Conservation (phyloP, 2,888 invertebrate species). For the Oegoconia quadripuncta region DNA sequence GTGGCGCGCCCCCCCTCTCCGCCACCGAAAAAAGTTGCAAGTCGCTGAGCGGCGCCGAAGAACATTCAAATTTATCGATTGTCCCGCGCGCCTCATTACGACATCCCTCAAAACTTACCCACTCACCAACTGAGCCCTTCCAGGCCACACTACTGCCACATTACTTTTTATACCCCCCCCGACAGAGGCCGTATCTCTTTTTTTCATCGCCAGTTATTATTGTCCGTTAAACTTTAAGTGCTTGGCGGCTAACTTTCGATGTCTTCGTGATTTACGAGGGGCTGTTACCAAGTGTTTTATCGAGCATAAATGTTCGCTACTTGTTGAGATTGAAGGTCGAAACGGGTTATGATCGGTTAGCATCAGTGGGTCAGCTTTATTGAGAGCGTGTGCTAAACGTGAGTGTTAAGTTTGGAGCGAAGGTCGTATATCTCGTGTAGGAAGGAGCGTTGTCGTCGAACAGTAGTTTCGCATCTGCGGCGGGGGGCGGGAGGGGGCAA, state of each 20-base stretch:
- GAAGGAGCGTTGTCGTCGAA: slow-evolving; percentile 64
- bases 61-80: slow-evolving; percentile 80
- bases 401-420: slow-evolving; percentile 52
- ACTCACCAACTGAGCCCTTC: slow-evolving; percentile 73
- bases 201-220: slow-evolving; percentile 75
- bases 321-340: slow-evolving; percentile 75
- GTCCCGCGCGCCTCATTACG: slow-evolving; percentile 73
- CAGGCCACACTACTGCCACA: slow-evolving; percentile 62
- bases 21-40: slow-evolving; percentile 77
- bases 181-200: slow-evolving; percentile 54
- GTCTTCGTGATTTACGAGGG: slow-evolving; percentile 73
- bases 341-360: slow-evolving; percentile 42
- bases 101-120: slow-evolving; percentile 75
- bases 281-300: slow-evolving; percentile 75
- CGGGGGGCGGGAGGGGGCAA: slow-evolving; percentile 81
- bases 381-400: too few relatives aligned
- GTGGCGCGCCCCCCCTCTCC: slow-evolving; percentile 64
- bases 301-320: slow-evolving; percentile 76
- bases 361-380: slow-evolving; percentile 56
- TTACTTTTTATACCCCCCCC: slow-evolving; percentile 67
- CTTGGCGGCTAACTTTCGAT: slow-evolving; percentile 75
- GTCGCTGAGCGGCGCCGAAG: slow-evolving; percentile 71
- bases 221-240: slow-evolving; percentile 78
- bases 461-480: slow-evolving; percentile 66
- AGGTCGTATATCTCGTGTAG: slow-evolving; percentile 57